Evolutionary conservation across 2,888 invertebrate genomes (phyloP), one percentile per base, ranked within the genome.

Genomic region (Capitulum mitella): DNA sequence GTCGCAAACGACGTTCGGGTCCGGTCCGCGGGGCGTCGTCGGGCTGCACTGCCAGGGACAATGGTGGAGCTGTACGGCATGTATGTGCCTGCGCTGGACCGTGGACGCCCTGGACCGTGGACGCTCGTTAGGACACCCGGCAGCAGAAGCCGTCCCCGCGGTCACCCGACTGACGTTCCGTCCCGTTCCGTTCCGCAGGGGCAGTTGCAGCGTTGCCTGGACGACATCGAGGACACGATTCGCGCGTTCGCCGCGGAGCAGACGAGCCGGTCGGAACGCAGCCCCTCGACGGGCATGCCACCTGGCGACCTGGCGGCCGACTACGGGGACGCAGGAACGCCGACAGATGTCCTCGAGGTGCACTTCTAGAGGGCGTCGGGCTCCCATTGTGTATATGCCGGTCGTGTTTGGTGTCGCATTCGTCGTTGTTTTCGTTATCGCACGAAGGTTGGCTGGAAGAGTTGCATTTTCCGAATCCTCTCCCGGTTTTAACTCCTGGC

Each of bases 281-380:
- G 19, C 5, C 64, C 19, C 5, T 34, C 64, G 34, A 37, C 34
- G 19, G 34, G 8, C 64, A 34, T 64, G 64, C 64, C 64, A 37
- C 64, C 64, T 64, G 37, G 85, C 86, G 82, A 85, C 86, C 81
- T 84, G 85, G 34, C 19, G 77, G 83, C 86, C 85, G 89, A 90
- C 82, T 91, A 91, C 87, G 90, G 90, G 86, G 91, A 91, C 86
- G 92, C 93, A 83, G 90, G 91, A 83, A 93, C 93, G 78, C 93
- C 94, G 83, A 94, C 93, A 83, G 94, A 95, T 86, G 92, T 94
- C 83, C 89, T 93, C 83, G 93, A 94, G 86, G 91, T 94, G 82
- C 91, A 92, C 86, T 93, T 93, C 87, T 92, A 81, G 81, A 51
- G 76, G n/a, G 78, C 22, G 51, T 8, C 43, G 43, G 12, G 5